These are phyloP conservation scores for Halyomorpha halys DNA, from an alignment of 1,140 invertebrate species.

Conservation along the genomic window DNA sequence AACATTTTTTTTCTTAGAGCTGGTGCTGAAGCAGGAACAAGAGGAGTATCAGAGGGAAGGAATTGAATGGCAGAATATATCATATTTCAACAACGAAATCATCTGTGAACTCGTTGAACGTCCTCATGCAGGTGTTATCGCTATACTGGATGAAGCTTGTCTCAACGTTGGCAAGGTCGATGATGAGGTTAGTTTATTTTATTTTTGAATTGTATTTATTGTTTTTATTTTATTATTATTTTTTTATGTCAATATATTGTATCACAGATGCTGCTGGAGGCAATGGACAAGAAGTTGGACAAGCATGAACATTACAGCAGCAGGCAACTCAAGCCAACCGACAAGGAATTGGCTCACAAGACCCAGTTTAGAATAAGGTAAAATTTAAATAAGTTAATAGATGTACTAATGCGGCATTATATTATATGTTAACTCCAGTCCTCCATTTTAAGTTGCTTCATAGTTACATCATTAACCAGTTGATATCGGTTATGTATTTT, in stretches of 20 bases:
- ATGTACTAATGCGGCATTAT: too few species aligned
- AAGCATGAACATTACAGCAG: constrained; percentile 83
- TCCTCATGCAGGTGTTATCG: constrained; percentile 78
- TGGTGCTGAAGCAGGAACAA: constrained; percentile 92
- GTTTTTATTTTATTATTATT: neutral
- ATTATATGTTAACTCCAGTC: too few species aligned
- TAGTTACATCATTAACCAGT: too few species aligned
- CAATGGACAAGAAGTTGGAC: constrained; percentile 81
- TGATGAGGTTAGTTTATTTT: constrained; percentile 49
- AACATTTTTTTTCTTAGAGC: constrained; percentile 46
- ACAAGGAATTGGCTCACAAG: constrained; percentile 70
- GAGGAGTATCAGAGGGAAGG: constrained; percentile 89
- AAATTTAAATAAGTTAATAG: neutral
- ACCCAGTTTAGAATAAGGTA: constrained; percentile 72
- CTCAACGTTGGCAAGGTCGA: constrained; percentile 87
- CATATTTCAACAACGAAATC: constrained; percentile 89
- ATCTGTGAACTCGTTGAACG: constrained; percentile 90
- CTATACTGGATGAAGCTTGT: constrained; percentile 91
- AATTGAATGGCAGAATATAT: constrained; percentile 80
- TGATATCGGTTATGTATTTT: too few species aligned
- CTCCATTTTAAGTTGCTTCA: too few species aligned
- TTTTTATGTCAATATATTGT: neutral
- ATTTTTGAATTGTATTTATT: neutral
- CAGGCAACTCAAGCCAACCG: constrained; percentile 66
- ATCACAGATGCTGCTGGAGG: constrained; percentile 69